Evolutionary conservation across 2,113 vertebrate genomes (phyloP), one percentile per base, ranked within the genome.

Genomic region (Actenoides hombroni): DNA sequence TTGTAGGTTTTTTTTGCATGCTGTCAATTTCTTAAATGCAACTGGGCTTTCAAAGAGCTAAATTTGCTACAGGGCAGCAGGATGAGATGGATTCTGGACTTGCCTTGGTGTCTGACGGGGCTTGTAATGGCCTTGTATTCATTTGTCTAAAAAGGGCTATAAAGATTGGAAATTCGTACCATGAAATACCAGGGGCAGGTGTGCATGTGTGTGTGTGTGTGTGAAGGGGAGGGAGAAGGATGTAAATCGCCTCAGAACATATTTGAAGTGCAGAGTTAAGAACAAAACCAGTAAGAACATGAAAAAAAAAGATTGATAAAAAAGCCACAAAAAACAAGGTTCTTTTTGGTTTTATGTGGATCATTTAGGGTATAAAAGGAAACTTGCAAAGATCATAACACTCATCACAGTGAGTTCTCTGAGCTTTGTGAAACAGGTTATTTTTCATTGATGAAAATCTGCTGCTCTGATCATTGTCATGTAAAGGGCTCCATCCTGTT

Each of bases 291-390:
- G 77, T 51, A 78, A 33, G 5, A 3, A 42, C 29, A 44, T 44
- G 28, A 40, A 79, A 28, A 37, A 42, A 64, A 42, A 76, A 42
- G 5, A 65, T 5, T 0, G 0, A 4, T 31, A 53, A 48, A 29
- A 37, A 59, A 17, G 0, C 2, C 6, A 10, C 21, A 20, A 68
- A 56, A 79, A 70, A 33, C 6, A 44, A 46, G 3, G 10, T 33
- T 40, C 3, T 42, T 79, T 73, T 79, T 42, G 4, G 7, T 65
- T 8, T 88, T 25, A n/a, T 7, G 2, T 67, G 28, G 1, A 7
- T 67, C 13, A 13, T 28, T 91, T 33, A 46, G 26, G 11, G 15
- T 11, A 33, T 6, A 54, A n/a, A 77, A 67, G 8, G 13, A 57
- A 94, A 78, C 29, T 64, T 68, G 20, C 13, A 63, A 75, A 67